These are phyloP conservation scores for Argyra leucocephala DNA, from an alignment of 2,888 invertebrate genomes.

Conservation along the genomic window DNA sequence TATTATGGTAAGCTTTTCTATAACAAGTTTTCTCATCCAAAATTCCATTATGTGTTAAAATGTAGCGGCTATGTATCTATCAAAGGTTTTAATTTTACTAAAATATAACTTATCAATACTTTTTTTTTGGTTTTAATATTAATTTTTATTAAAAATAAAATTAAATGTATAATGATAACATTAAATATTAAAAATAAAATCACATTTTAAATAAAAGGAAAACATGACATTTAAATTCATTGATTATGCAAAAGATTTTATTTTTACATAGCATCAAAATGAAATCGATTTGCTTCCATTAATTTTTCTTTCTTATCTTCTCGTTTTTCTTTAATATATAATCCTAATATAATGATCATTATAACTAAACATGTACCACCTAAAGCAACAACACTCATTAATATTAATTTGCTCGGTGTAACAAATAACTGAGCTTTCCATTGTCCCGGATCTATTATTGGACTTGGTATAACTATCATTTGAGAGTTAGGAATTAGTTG, in stretches of 20 bases:
- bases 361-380: constrained; percentile 79
- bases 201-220: not conserved
- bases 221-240: not conserved
- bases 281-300: constrained; percentile 72
- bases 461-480: constrained; percentile 87
- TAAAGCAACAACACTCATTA: constrained; percentile 82
- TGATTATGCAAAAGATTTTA: not conserved
- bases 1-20: no score
- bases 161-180: not conserved
- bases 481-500: constrained; percentile 97
- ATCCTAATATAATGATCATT: constrained; percentile 68
- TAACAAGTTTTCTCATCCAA: no score
- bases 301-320: constrained; percentile 70
- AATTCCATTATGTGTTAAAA: no score
- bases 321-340: constrained; percentile 83
- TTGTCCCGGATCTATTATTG: constrained; percentile 59
- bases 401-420: constrained; percentile 84
- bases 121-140: not conserved
- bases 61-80: no score
- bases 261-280: constrained; percentile 73
- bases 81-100: no score
- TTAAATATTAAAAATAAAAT: constrained; percentile 4
- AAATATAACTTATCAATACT: no score
- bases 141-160: not conserved
- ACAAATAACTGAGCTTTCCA: constrained; percentile 92